A percentile compares a stretch with the other conserved stretches of the same genome.
Evolutionary conservation across 2,888 invertebrate genomes (phyloP).

Genomic region (Ochropacha duplaris): DNA sequence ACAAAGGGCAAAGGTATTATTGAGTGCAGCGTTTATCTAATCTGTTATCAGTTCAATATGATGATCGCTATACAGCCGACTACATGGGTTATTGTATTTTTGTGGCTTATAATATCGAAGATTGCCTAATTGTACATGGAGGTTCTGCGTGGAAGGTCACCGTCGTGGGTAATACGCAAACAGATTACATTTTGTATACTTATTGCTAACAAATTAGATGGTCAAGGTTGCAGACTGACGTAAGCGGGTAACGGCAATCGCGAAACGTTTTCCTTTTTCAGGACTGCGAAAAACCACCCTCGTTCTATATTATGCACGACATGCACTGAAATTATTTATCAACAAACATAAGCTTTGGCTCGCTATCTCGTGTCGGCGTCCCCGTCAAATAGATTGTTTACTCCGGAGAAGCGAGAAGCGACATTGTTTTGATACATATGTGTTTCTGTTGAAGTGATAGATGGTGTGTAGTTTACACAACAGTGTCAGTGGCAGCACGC

Average conservation of each 20-base stretch:
- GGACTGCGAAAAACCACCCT: conserved; percentile 24
- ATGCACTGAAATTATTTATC: not conserved
- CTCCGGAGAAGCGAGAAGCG: conserved; percentile 33
- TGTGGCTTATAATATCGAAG: conserved; percentile 36
- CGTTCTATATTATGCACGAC: not conserved
- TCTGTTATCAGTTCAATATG: conserved; percentile 74
- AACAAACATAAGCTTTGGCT: not conserved
- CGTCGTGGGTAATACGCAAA: conserved; percentile 23
- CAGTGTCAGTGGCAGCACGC: conserved; percentile 44
- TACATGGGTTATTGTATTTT: conserved; percentile 42
- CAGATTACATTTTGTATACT: conserved; percentile 47
- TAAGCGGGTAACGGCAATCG: conserved; percentile 45
- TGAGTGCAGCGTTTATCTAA: conserved; percentile 71
- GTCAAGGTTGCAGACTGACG: conserved; percentile 72
- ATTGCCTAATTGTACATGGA: conserved; percentile 25
- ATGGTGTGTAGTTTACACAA: conserved; percentile 39
- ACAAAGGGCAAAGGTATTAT: conserved; percentile 48
- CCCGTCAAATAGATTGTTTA: conserved; percentile 6
- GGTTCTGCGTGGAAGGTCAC: conserved; percentile 15
- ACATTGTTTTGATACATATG: conserved; percentile 57
- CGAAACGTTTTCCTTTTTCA: conserved; percentile 7
- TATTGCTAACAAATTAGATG: conserved; percentile 57
- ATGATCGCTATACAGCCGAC: conserved; percentile 64
- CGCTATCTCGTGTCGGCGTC: not conserved
- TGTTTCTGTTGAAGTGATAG: conserved; percentile 28